These are phyloP conservation scores for Drosophila planitibia DNA, from an alignment of 2,888 invertebrate genomes.

Conservation along the genomic window DNA sequence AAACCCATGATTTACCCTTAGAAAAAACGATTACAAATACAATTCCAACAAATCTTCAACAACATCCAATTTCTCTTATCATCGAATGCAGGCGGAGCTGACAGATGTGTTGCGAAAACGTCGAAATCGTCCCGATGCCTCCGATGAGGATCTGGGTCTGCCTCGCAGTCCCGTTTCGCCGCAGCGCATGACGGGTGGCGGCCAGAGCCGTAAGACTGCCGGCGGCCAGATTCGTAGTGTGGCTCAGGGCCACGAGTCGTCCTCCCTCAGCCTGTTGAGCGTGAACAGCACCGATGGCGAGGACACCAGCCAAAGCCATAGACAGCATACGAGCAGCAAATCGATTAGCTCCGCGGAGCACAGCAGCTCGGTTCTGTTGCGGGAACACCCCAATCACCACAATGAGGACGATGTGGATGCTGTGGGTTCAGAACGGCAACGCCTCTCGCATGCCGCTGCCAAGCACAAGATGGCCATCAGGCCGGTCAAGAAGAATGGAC, in stretches of 20 bases:
- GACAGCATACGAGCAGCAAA: constrained; percentile 53
- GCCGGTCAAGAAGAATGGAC: constrained; percentile 91
- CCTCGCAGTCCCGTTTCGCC: constrained; percentile 91
- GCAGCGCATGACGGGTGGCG: constrained; percentile 85
- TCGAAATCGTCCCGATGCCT: constrained; percentile 89
- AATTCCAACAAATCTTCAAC: not conserved
- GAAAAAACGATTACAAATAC: not conserved
- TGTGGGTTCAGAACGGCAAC: constrained; percentile 83
- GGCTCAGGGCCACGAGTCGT: constrained; percentile 67
- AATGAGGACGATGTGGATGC: constrained; percentile 81
- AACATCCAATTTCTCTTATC: not conserved
- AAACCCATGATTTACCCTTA: constrained; percentile 34
- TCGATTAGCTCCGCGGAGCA: constrained; percentile 67
- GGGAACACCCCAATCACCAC: constrained; percentile 32
- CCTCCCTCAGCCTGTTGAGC: constrained; percentile 88
- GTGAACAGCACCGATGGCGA: constrained; percentile 88
- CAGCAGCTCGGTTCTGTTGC: constrained; percentile 66
- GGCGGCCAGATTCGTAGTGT: constrained; percentile 24
- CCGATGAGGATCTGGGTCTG: constrained; percentile 91
- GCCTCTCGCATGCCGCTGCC: constrained; percentile 92
- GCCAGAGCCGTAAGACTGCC: constrained; percentile 38
- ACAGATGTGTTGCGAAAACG: constrained; percentile 90
- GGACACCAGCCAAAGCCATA: constrained; percentile 57
- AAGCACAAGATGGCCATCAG: constrained; percentile 92
- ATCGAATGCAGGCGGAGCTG: constrained; percentile 88